phyloP scores from a whole-genome alignment of 2,797 vertebrate species.

The Mus caroli region DNA sequence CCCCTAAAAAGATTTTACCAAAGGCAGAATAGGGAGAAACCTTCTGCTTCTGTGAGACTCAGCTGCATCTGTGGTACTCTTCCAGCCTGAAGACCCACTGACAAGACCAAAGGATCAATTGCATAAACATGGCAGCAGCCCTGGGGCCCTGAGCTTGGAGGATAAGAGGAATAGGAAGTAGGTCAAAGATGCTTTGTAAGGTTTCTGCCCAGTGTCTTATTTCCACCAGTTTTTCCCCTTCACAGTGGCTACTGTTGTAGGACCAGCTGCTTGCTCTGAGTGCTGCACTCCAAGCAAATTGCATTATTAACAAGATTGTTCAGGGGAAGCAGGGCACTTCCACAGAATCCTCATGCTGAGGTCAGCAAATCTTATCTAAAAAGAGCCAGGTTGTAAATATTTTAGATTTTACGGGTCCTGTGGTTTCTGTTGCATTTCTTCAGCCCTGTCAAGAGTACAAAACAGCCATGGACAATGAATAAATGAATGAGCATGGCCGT shows the following conservation, averaged over 20 bases:
- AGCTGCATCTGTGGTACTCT: background rate
- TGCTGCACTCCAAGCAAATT: constrained; percentile 30
- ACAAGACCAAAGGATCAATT: constrained; percentile 12
- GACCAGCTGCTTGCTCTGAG: background rate
- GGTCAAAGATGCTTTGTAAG: background rate
- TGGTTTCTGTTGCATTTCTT: background rate
- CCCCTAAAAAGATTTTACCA: background rate
- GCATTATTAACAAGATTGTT: constrained; percentile 72
- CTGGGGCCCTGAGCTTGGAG: background rate
- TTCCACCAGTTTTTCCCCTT: constrained; percentile 1
- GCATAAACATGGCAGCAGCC: background rate
- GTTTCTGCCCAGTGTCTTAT: background rate
- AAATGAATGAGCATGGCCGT: background rate
- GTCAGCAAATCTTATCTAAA: constrained; percentile 65
- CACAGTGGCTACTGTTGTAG: background rate
- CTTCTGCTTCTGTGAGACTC: background rate
- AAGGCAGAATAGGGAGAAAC: fast-evolving
- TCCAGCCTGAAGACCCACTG: background rate
- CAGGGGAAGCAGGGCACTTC: background rate
- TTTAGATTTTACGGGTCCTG: constrained; percentile 62
- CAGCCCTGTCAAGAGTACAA: background rate
- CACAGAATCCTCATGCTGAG: background rate
- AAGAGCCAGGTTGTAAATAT: constrained; percentile 66
- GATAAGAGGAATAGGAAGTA: background rate
- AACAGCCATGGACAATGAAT: background rate